Percentiles rank a stretch among this genome's conserved stretches.
Conservation (phyloP, 2,888 invertebrate species). For the Reticulitermes lucifugus region DNA sequence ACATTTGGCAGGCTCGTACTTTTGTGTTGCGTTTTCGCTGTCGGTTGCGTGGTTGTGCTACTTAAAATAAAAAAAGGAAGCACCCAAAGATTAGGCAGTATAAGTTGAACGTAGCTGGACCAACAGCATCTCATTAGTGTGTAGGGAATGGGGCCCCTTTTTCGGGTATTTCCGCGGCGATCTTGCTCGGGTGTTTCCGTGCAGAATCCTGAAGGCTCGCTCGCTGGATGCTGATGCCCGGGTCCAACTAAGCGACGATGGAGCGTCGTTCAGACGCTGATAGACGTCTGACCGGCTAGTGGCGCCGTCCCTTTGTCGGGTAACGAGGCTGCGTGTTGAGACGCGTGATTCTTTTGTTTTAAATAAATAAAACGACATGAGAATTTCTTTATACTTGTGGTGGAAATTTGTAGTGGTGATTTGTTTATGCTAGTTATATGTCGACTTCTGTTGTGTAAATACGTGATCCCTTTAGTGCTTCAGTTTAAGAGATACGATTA, state of each 20-base stretch:
- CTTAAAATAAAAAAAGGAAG: no score
- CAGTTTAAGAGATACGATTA: no score
- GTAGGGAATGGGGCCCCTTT: background rate
- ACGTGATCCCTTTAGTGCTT: background rate
- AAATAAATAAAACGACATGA: background rate
- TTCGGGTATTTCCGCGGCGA: slow-evolving; percentile 21
- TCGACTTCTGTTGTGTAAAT: background rate
- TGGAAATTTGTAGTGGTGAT: slow-evolving; percentile 8
- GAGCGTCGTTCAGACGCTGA: slow-evolving; percentile 27
- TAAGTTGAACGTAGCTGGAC: background rate
- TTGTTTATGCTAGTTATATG: background rate
- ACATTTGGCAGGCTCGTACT: no score
- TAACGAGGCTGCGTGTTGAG: background rate
- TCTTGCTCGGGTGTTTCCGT: slow-evolving; percentile 17
- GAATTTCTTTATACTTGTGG: background rate
- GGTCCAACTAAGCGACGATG: slow-evolving; percentile 8
- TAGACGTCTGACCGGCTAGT: background rate
- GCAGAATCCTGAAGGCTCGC: slow-evolving; percentile 22
- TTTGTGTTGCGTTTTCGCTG: no score
- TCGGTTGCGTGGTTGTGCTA: no score
- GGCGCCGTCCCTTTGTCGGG: slow-evolving; percentile 24
- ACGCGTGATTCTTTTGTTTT: slow-evolving; percentile 26
- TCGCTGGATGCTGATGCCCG: slow-evolving; percentile 27
- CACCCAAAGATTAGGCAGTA: background rate
- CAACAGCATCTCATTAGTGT: slow-evolving; percentile 36